phyloP scores from a whole-genome alignment of 1,140 invertebrate genomes.

The Apis cerana region DNA sequence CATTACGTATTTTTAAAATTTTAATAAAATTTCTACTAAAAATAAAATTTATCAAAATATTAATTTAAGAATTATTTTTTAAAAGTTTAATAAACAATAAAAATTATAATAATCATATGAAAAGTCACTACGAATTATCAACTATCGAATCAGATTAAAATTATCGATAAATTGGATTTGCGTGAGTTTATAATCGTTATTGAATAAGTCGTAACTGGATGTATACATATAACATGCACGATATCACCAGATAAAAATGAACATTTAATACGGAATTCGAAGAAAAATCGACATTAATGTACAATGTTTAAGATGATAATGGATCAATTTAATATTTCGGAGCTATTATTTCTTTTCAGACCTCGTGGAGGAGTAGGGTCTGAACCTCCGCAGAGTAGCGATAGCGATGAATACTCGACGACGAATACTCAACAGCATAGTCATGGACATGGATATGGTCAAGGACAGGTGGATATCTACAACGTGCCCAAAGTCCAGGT shows the following conservation, averaged over 20 bases:
- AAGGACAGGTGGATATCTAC: slow-evolving; percentile 67
- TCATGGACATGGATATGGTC: slow-evolving; percentile 66
- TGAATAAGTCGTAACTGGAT: neutral
- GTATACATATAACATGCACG: neutral
- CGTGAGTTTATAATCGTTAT: neutral
- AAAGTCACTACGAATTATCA: neutral
- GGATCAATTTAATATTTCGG: neutral
- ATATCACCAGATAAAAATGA: neutral
- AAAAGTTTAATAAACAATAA: neutral
- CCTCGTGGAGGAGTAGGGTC: slow-evolving; percentile 75
- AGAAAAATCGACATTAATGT: neutral
- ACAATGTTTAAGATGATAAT: neutral
- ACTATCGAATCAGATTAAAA: neutral
- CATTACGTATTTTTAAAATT: neutral
- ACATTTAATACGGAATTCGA: neutral
- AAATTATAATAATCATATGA: neutral
- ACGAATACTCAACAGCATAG: slow-evolving; percentile 63
- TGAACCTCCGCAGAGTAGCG: slow-evolving; percentile 74
- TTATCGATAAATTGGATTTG: neutral
- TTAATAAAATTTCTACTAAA: neutral
- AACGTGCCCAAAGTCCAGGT: slow-evolving; percentile 76
- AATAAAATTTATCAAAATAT: neutral
- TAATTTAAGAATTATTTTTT: neutral
- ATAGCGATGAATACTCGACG: slow-evolving; percentile 76
- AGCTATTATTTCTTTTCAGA: slow-evolving; percentile 65